These are phyloP conservation scores for Chelmon rostratus DNA, from an alignment of 2,797 vertebrate genomes.

Conservation along the genomic window DNA sequence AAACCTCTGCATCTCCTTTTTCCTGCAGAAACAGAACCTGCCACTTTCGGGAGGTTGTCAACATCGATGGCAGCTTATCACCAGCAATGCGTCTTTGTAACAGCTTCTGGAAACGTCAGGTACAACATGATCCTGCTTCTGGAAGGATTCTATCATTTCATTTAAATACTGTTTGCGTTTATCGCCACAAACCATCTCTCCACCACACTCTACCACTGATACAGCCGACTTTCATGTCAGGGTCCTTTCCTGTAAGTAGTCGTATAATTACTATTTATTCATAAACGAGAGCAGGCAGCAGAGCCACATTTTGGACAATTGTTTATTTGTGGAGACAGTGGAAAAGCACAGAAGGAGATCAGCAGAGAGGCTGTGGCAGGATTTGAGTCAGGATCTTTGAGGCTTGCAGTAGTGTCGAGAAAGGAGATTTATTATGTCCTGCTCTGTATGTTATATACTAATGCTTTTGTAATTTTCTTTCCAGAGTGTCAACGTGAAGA, in stretches of 20 bases:
- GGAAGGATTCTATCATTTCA: too few species aligned
- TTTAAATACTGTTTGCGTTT: background rate
- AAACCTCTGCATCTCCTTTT: background rate
- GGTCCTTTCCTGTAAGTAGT: background rate
- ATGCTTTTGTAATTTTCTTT: slow-evolving; percentile 25
- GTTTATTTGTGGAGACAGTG: slow-evolving; percentile 23
- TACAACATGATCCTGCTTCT: slow-evolving; percentile 59
- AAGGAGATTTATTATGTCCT: background rate
- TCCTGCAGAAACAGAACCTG: slow-evolving; percentile 87
- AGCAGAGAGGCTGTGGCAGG: background rate
- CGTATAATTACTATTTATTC: background rate
- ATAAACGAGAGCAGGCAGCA: background rate
- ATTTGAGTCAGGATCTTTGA: background rate
- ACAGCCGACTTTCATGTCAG: background rate
- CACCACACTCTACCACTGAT: background rate
- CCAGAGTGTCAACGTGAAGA: slow-evolving; percentile 85
- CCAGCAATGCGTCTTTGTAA: slow-evolving; percentile 92
- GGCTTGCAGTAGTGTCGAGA: background rate
- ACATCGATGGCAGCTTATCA: slow-evolving; percentile 67
- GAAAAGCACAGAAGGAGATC: background rate
- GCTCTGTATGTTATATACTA: background rate
- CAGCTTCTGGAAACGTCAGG: slow-evolving; percentile 95
- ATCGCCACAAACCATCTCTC: background rate
- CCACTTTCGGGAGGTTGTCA: slow-evolving; percentile 78
- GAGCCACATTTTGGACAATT: slow-evolving; percentile 1